phyloP scores from a whole-genome alignment of 2,888 invertebrate genomes.

The Tiphia femorata region DNA sequence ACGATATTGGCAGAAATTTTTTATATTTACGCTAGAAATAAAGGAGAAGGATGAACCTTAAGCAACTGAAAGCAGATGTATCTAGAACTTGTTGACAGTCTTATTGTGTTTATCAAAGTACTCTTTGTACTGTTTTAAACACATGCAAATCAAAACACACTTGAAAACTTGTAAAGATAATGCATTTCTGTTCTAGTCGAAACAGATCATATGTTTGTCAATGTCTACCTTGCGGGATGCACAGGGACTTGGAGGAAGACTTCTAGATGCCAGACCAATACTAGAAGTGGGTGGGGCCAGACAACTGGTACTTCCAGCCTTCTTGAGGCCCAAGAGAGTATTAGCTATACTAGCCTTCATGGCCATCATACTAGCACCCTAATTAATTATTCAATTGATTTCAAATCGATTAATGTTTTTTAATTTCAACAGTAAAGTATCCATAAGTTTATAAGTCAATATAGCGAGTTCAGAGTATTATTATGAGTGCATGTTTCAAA shows the following conservation, averaged over 20 bases:
- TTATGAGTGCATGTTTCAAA: too few relatives aligned
- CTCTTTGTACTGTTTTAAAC: neutral
- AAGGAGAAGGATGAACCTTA: too few relatives aligned
- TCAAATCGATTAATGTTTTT: constrained; percentile 39
- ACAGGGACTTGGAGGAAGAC: constrained; percentile 69
- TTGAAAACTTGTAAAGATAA: too few relatives aligned
- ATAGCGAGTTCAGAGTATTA: too few relatives aligned
- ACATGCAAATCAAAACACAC: neutral
- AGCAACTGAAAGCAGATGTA: too few relatives aligned
- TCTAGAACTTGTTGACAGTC: neutral
- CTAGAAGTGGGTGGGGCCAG: constrained; percentile 75
- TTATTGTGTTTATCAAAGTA: neutral
- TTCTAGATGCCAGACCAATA: constrained; percentile 65
- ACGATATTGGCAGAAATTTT: too few relatives aligned
- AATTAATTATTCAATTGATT: constrained; percentile 58
- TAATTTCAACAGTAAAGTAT: constrained; percentile 9
- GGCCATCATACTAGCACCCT: constrained; percentile 68
- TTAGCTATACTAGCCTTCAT: constrained; percentile 69
- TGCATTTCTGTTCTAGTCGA: too few relatives aligned
- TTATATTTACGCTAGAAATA: too few relatives aligned
- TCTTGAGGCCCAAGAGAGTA: constrained; percentile 73
- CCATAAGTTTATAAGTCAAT: constrained; percentile 12
- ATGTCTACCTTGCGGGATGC: constrained; percentile 71
- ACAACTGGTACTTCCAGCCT: constrained; percentile 80
- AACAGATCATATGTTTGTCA: constrained; percentile 34